Base-by-base conservation (phyloP, 2,797 vertebrate genomes). In the Hozukius guyotensis region DNA sequence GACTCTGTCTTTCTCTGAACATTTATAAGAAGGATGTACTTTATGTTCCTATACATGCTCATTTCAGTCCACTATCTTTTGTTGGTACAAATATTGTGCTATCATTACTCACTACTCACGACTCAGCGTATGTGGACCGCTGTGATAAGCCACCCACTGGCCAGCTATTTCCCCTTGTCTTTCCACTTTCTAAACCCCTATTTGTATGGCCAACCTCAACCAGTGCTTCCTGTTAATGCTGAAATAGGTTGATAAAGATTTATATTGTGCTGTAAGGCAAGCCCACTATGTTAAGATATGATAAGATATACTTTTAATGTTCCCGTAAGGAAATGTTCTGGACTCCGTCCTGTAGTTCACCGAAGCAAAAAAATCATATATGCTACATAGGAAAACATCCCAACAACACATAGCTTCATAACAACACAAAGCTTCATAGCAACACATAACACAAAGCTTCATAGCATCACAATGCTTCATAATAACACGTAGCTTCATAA, bases 21-120 rank as follows among this genome's bases (percentile, higher is more conserved):
- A 72, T 61, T 63, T 24, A 38, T 34, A 55, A 65, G 18, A 56
- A 18, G 12, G 36, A 73, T 55, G 25, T 38, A 59, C 57, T 10
- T 14, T 22, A 8, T 12, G 3, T 32, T 49, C 13, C 57, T 6
- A n/a, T n/a, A 14, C 31, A 61, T 76, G 62, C 20, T 71, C 29
- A 59, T 81, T 72, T 65, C 32, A 42, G n/a, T 32, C 11, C 72
- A 57, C 34, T 66, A 36, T 36, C 2, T 59, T 78, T 60, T 78
- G 57, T 36, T 46, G 49, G 7, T 61, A 11, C 9, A 46, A 42
- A 73, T 68, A 71, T 64, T 75, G 27, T 53, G 32, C 72, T 20
- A 29, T 71, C 25, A n/a, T n/a, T n/a, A n/a, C n/a, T n/a, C n/a
- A n/a, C n/a, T n/a, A n/a, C n/a, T n/a, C n/a, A n/a, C n/a, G n/a